Percentiles rank a stretch among this genome's conserved stretches.
Evolutionary conservation across 2,888 invertebrate species (phyloP).

Genomic region (Erebia epiphron): DNA sequence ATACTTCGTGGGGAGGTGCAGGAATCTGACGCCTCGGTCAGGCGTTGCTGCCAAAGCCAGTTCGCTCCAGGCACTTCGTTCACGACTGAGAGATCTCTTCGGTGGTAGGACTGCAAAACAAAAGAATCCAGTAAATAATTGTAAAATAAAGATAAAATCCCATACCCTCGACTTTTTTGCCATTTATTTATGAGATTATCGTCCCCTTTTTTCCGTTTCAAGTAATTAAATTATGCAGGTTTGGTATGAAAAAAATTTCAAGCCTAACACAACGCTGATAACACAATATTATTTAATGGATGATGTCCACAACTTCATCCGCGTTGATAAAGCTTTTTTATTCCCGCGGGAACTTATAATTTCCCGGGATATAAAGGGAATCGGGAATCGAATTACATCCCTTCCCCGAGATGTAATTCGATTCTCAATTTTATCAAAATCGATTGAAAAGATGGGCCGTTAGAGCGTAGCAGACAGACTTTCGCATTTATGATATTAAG

Average conservation of each 20-base stretch:
- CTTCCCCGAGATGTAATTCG: no score
- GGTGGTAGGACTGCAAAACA: constrained; percentile 62
- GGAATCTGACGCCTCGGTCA: constrained; percentile 67
- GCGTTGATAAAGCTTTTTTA: no score
- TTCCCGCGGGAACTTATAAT: no score
- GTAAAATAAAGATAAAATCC: neutral
- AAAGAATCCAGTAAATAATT: neutral
- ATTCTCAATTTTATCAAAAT: no score
- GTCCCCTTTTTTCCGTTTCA: neutral
- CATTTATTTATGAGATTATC: neutral
- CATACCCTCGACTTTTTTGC: neutral
- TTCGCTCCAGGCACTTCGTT: constrained; percentile 67
- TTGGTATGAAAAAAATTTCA: neutral
- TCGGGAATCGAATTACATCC: no score
- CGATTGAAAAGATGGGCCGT: no score
- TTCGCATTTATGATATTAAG: no score
- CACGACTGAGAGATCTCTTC: constrained; percentile 64
- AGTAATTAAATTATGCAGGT: neutral
- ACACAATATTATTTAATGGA: neutral
- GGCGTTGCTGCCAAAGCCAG: constrained; percentile 64
- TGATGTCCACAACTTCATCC: no score
- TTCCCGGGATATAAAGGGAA: no score
- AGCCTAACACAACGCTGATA: neutral
- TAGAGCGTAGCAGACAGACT: no score
- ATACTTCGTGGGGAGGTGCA: constrained; percentile 82